Percentiles rank a stretch among this genome's conserved stretches.
phyloP scores from a whole-genome alignment of 2,888 invertebrate species.

The Epirrhoe tristata region DNA sequence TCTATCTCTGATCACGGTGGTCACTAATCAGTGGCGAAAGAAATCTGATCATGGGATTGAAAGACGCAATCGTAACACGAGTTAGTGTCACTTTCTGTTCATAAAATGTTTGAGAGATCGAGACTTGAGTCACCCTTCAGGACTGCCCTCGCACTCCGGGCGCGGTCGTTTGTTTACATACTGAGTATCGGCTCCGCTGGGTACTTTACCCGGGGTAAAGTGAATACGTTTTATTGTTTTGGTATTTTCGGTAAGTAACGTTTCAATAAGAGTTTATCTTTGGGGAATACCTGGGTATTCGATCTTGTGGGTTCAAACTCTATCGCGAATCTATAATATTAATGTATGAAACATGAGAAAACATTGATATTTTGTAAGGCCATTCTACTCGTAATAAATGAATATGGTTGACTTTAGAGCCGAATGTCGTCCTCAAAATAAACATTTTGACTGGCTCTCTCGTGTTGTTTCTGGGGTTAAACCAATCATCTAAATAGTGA shows the following conservation, averaged over 20 bases:
- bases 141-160: background rate
- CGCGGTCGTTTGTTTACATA: conserved; percentile 13
- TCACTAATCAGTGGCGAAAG: too few relatives aligned
- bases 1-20: too few relatives aligned
- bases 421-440: too few relatives aligned
- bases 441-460: too few relatives aligned
- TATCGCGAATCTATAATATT: background rate
- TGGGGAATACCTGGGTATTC: background rate
- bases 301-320: background rate
- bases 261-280: background rate
- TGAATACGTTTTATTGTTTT: background rate
- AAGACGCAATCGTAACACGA: background rate
- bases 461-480: too few relatives aligned
- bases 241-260: background rate
- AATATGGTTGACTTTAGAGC: too few relatives aligned
- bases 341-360: background rate
- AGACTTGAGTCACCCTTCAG: background rate
- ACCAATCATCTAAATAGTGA: too few relatives aligned
- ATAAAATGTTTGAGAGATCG: background rate
- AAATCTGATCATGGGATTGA: background rate
- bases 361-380: background rate
- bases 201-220: background rate
- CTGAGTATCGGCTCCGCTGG: conserved; percentile 1
- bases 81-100: background rate
- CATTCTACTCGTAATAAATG: too few relatives aligned